Conservation (phyloP, 53 echinoderm and acorn worm genomes). For the Echinometra lucunter region DNA sequence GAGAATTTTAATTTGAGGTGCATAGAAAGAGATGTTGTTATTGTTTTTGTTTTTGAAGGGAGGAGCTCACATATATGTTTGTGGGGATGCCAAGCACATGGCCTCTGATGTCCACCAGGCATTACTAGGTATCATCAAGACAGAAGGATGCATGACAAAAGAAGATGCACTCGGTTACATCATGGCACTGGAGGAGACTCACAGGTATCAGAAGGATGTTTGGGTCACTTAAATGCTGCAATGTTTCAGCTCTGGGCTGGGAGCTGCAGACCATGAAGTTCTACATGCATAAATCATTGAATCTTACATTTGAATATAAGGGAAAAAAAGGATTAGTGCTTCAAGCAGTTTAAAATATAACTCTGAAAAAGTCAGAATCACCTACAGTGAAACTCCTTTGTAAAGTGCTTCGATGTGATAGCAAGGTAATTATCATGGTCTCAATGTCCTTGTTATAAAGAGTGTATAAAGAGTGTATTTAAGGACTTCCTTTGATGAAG, state of each 20-base stretch:
- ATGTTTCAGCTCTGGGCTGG: not conserved
- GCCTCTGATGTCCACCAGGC: constrained; percentile 63
- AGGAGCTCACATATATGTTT: constrained; percentile 68
- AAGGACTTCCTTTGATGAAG: no score
- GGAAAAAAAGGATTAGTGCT: no score
- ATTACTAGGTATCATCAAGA: constrained; percentile 1
- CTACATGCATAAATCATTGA: no score
- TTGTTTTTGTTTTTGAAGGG: constrained; percentile 22
- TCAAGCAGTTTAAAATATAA: no score
- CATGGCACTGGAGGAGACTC: constrained; percentile 9
- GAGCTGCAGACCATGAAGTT: not conserved
- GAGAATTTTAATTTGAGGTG: not conserved
- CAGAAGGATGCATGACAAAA: constrained; percentile 26
- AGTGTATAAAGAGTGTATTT: no score
- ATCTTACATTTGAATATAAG: no score
- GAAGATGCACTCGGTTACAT: constrained; percentile 43
- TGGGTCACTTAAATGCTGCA: constrained; percentile 48
- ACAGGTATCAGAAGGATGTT: constrained; percentile 72
- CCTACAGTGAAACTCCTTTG: no score
- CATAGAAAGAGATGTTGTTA: not conserved
- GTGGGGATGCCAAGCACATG: constrained; percentile 69
- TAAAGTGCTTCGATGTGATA: no score
- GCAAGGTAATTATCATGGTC: no score
- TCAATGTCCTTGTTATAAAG: no score
- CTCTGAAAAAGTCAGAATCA: no score